Conservation (phyloP, 2,113 vertebrate species). For the Cottus gobio region DNA sequence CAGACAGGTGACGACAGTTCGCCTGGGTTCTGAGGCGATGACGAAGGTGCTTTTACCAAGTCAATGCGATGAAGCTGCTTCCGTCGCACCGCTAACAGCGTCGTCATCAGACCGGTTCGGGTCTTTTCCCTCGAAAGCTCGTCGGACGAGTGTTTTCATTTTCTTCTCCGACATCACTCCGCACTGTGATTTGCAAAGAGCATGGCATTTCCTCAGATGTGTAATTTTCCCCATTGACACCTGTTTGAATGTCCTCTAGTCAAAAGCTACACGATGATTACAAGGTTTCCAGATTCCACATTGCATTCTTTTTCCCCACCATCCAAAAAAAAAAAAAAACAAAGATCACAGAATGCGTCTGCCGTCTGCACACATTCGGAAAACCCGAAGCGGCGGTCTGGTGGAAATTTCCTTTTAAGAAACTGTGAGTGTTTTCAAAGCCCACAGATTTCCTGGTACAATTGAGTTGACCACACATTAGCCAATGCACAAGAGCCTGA, state of each 20-base stretch:
- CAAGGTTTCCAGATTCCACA: constrained; percentile 44
- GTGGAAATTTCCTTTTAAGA: constrained; percentile 55
- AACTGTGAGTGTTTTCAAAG: constrained; percentile 26
- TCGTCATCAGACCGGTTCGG: not conserved
- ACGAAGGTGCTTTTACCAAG: not conserved
- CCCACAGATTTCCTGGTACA: constrained; percentile 48
- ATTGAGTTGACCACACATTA: constrained; percentile 50
- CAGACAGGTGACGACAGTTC: constrained; percentile 5
- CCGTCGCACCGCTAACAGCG: too few relatives aligned
- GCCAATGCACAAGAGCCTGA: constrained; percentile 21
- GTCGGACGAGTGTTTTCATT: constrained; percentile 5
- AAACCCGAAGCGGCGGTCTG: constrained; percentile 25
- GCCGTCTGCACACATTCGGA: constrained; percentile 39
- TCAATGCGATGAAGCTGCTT: not conserved
- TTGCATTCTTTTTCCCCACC: constrained; percentile 32
- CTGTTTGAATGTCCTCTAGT: constrained; percentile 61
- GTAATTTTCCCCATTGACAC: constrained; percentile 66
- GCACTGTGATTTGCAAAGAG: constrained; percentile 46
- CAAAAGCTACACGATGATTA: constrained; percentile 66
- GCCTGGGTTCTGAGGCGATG: not conserved
- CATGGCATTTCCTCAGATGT: constrained; percentile 47
- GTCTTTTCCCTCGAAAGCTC: constrained; percentile 7
- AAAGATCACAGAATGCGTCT: constrained; percentile 28
- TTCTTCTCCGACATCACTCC: not conserved
- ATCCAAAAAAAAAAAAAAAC: not conserved